Percentiles rank a stretch among this genome's conserved stretches.
These are phyloP conservation scores for Myripristis murdjan DNA, from an alignment of 2,797 vertebrate species.

Conservation along the genomic window DNA sequence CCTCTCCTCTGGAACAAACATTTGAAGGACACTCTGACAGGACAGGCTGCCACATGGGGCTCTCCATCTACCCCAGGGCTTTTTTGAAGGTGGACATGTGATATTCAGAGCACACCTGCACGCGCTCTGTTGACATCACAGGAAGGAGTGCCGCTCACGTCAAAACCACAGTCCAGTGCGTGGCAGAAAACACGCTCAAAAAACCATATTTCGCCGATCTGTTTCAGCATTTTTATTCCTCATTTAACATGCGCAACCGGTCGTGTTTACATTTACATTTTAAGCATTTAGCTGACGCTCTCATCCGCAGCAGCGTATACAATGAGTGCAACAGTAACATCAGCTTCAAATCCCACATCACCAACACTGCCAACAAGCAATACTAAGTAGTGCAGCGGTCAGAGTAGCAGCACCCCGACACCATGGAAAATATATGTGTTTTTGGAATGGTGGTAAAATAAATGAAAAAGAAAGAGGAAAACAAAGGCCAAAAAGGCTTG, in stretches of 20 bases:
- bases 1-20: not conserved
- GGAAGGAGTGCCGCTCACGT: not conserved
- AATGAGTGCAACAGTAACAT: not conserved
- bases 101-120: not conserved
- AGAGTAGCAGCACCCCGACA: not conserved
- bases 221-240: not conserved
- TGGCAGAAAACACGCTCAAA: too few relatives aligned
- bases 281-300: not conserved
- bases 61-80: slow-evolving; percentile 22
- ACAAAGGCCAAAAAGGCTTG: not conserved
- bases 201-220: not conserved
- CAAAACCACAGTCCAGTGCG: not conserved
- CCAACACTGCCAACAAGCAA: slow-evolving; percentile 15
- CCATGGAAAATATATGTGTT: too few relatives aligned
- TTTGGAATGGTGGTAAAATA: not conserved
- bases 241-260: not conserved
- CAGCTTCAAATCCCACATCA: not conserved
- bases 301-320: not conserved
- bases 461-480: too few relatives aligned
- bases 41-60: slow-evolving; percentile 4
- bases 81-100: slow-evolving; percentile 4
- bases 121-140: not conserved
- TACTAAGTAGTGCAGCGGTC: not conserved
- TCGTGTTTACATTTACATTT: not conserved
- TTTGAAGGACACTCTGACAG: slow-evolving; percentile 9